These are phyloP conservation scores for Plebejus melissa DNA, from an alignment of 2,888 invertebrate genomes.

Conservation along the genomic window DNA sequence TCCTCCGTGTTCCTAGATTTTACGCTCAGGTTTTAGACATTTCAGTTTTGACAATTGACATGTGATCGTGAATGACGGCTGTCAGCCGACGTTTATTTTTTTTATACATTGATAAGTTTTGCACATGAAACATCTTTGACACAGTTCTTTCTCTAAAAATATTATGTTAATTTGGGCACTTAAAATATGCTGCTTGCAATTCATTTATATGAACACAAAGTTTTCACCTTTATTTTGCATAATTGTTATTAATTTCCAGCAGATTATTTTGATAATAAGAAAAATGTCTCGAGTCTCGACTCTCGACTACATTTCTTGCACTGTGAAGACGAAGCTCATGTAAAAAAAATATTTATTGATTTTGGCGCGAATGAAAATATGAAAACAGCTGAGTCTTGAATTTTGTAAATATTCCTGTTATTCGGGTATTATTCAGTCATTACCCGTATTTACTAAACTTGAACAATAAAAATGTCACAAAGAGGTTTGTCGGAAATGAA, in stretches of 20 bases:
- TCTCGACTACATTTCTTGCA: background rate
- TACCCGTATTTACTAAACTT: background rate
- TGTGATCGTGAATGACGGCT: slow-evolving; percentile 11
- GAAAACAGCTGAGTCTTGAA: slow-evolving; percentile 26
- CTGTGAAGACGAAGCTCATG: background rate
- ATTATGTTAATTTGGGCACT: background rate
- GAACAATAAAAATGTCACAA: slow-evolving; percentile 48
- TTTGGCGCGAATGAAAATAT: slow-evolving; percentile 51
- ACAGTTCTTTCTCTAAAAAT: background rate
- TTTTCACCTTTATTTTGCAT: background rate
- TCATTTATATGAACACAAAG: background rate
- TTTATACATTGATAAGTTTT: background rate
- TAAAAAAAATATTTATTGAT: slow-evolving; percentile 50
- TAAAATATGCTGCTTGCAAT: background rate
- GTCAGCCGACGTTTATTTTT: background rate
- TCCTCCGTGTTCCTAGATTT: slow-evolving; percentile 3
- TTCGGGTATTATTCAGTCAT: background rate
- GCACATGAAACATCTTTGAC: background rate
- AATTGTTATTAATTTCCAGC: background rate
- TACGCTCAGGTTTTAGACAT: background rate
- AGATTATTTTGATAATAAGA: background rate
- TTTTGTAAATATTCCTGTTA: slow-evolving; percentile 30
- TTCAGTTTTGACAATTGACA: slow-evolving; percentile 23
- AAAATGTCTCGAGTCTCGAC: background rate
- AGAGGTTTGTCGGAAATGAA: slow-evolving; percentile 56